Percentiles rank a stretch among this genome's conserved stretches.
These are phyloP conservation scores for Xerus inauris DNA, from an alignment of 2,113 vertebrate genomes.

Conservation along the genomic window DNA sequence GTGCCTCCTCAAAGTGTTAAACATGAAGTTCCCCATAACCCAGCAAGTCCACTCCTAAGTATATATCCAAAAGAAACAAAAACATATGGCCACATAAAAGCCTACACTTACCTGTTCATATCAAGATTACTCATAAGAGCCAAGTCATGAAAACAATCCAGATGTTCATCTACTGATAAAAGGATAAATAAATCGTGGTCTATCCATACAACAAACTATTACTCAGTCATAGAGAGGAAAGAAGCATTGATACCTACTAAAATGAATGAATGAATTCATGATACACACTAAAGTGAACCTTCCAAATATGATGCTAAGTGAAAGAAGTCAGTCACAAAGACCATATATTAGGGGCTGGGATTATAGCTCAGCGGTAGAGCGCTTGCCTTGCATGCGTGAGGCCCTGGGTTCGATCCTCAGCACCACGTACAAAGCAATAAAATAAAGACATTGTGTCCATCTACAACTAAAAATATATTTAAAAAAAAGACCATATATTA, in stretches of 20 bases:
- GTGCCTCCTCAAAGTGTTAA: slow-evolving; percentile 25
- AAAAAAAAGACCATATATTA: too few relatives aligned
- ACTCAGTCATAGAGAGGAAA: background rate
- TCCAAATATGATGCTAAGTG: background rate
- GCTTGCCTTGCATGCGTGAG: too few relatives aligned
- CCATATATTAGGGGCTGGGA: too few relatives aligned
- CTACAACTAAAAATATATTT: too few relatives aligned
- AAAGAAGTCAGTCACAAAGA: background rate
- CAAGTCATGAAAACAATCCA: background rate
- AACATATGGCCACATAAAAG: background rate
- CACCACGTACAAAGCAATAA: too few relatives aligned
- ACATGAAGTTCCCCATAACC: background rate
- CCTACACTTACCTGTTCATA: background rate
- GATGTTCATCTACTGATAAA: background rate
- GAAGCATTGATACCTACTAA: background rate
- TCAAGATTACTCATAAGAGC: background rate
- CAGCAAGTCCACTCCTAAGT: background rate
- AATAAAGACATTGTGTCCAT: too few relatives aligned
- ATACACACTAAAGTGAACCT: background rate
- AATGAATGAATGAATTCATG: too few relatives aligned
- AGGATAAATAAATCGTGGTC: too few relatives aligned
- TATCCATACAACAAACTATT: background rate
- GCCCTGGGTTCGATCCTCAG: too few relatives aligned
- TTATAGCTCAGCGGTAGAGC: too few relatives aligned
- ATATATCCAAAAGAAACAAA: background rate